Base-by-base conservation (phyloP, 2,113 vertebrate species). In the Pipra filicauda region DNA sequence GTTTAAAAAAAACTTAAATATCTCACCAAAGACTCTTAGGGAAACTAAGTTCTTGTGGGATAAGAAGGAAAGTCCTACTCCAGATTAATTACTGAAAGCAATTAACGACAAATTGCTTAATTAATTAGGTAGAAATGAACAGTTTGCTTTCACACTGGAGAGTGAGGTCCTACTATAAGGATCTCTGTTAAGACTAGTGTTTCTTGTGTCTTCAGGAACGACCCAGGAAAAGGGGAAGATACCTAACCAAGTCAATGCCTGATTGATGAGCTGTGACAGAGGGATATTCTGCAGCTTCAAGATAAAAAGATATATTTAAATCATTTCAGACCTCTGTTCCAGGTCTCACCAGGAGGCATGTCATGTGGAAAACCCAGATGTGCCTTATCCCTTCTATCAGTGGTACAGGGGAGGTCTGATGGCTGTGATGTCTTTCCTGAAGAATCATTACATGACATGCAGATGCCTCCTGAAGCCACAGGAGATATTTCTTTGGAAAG, bases 391-490 rank as follows among this genome's bases (percentile, higher is more conserved):
- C 10, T 39, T 30, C 64, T 52, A 0, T 19, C 48, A 20, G 18
- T 11, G 49, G 30, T 5, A 61, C 16, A 33, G 30, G 35, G 43
- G 15, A 46, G 12, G 4, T 43, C 28, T 85, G 61, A 31, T 17
- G 62, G 23, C 31, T 54, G 26, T 15, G 39, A 15, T 64, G 33
- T 12, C 39, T 79, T 48, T 78, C 39, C 19, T 74, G 55, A 26
- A 72, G 43, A 62, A 54, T 5, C 5, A 3, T 8, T 13, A 0
- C 0, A 0, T n/a, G 59, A 6, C 17, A 12, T 0, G 1, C 18
- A 26, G 8, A 11, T 71, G 15, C 13, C 27, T 55, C 21, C 57
- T 75, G 62, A 67, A 46, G 41, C 30, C 20, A 16, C 1, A 33
- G 54, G n/a, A 85, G 19, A 41, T 15, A 23, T 12, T 31, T 30